A percentile compares a stretch with the other conserved stretches of the same genome.
Conservation (phyloP, 2,888 invertebrate genomes). For the Cylindroiulus punctatus region DNA sequence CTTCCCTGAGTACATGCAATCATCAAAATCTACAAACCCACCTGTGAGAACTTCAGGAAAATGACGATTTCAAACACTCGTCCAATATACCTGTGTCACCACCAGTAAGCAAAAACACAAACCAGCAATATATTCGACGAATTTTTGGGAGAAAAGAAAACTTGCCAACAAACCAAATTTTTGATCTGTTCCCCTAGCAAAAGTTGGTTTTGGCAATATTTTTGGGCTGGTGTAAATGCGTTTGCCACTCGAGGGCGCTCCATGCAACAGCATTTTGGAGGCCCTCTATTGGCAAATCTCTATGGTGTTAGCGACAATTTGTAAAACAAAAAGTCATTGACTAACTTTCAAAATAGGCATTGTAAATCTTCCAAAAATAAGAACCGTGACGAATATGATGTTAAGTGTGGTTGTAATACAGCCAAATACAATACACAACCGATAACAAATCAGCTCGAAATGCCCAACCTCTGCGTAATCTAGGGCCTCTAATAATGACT, state of each 20-base stretch:
- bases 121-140: background rate
- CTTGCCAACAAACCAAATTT: slow-evolving; percentile 21
- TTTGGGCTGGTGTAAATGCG: background rate
- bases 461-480: too few species aligned
- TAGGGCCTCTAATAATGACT: too few species aligned
- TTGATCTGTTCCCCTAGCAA: background rate
- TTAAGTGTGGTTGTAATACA: slow-evolving; percentile 97
- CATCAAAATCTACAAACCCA: background rate
- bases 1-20: background rate
- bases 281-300: too few species aligned
- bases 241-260: background rate
- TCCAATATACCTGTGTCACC: background rate
- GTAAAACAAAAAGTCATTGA: background rate
- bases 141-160: slow-evolving; percentile 23
- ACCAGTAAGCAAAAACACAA: background rate
- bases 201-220: background rate
- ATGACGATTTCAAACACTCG: background rate
- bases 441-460: too few species aligned
- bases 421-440: background rate
- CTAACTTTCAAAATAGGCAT: slow-evolving; percentile 88
- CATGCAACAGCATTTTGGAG: background rate
- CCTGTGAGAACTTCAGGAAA: background rate
- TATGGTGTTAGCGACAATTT: too few species aligned
- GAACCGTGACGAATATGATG: slow-evolving; percentile 93
- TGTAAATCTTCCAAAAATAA: slow-evolving; percentile 95